These are phyloP conservation scores for Buceros bicornis DNA, from an alignment of 2,797 vertebrate genomes.

Conservation along the genomic window DNA sequence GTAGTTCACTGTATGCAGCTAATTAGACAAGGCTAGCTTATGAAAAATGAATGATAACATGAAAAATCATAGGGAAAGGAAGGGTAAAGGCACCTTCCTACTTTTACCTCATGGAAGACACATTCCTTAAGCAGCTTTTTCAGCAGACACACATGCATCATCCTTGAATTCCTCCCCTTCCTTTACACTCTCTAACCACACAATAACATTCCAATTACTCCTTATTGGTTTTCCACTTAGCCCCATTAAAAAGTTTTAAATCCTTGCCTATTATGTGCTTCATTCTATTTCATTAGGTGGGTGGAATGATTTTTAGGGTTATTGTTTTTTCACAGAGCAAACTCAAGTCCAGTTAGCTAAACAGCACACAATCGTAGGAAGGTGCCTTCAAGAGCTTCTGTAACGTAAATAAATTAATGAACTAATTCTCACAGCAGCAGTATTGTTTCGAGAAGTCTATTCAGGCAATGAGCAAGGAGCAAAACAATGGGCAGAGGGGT, in stretches of 20 bases:
- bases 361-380: neutral
- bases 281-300: constrained; percentile 31
- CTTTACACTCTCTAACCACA: neutral
- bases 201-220: neutral
- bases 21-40: constrained; percentile 11
- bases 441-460: neutral
- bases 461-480: neutral
- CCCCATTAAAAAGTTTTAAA: neutral
- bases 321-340: constrained; percentile 41
- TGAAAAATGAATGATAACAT: constrained; percentile 9
- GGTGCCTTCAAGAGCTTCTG: constrained; percentile 47
- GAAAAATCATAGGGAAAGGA: neutral
- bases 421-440: constrained; percentile 13
- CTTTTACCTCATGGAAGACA: neutral
- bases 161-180: neutral
- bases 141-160: constrained; percentile 2
- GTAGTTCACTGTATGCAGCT: neutral
- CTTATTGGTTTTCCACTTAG: constrained; percentile 10
- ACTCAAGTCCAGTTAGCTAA: constrained; percentile 27
- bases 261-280: neutral
- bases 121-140: neutral
- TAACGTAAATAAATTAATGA: constrained; percentile 50
- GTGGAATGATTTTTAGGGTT: constrained; percentile 31
- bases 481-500: neutral
- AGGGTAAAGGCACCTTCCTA: neutral